Percentiles rank a stretch among this genome's conserved stretches.
Conservation (phyloP, 2,113 vertebrate species). For the Balaenoptera acutorostrata region DNA sequence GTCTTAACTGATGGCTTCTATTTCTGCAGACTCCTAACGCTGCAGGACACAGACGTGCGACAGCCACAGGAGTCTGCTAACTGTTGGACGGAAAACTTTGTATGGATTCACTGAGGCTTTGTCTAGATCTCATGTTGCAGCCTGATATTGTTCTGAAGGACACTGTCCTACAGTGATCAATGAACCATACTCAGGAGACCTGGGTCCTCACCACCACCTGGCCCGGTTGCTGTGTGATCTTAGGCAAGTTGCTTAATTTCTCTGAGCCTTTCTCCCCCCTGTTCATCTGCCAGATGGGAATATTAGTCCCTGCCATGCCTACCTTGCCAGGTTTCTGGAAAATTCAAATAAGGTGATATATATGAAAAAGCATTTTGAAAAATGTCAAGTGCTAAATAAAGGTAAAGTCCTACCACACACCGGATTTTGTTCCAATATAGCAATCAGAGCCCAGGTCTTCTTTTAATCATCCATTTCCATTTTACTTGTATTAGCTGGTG, state of each 20-base stretch:
- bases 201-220: background rate
- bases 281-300: background rate
- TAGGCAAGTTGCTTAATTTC: background rate
- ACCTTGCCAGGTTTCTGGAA: background rate
- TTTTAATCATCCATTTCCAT: background rate
- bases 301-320: background rate
- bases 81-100: background rate
- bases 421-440: background rate
- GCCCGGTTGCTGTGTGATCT: background rate
- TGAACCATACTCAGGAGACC: background rate
- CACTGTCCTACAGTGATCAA: background rate
- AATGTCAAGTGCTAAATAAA: background rate
- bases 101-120: background rate
- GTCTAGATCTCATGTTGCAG: background rate
- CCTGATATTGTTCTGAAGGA: background rate
- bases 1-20: background rate
- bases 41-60: background rate
- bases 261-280: background rate
- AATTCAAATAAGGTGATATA: background rate
- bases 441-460: background rate
- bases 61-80: background rate
- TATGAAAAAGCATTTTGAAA: background rate
- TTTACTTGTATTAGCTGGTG: background rate
- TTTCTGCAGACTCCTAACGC: background rate
- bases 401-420: background rate